Evolutionary conservation across 1,140 invertebrate genomes (phyloP), one percentile per base, ranked within the genome.

Genomic region (Atta texana): DNA sequence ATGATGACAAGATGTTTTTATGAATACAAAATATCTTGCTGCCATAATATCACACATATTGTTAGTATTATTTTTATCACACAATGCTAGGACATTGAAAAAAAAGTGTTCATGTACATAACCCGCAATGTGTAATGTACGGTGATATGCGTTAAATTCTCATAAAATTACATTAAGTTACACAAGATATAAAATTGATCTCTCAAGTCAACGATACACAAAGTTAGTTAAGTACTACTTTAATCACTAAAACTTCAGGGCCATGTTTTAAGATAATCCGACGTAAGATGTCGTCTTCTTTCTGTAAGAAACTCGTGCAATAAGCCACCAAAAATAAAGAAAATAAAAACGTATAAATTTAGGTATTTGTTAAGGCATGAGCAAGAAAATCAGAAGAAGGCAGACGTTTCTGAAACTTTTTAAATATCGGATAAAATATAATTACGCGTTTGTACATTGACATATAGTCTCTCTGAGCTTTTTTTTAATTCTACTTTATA

Each of bases 31-130:
- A 51, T 66, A 77, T 53, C 16, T 64, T 18, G 24, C 49, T 74
- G 61, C 44, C 66, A 63, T 64, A 78, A 74, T 63, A 49, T 64
- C 0, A 55, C 1, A 51, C 10, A 3, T 14, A 57, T 16, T 28
- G n/a, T 49, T 31, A 59, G 44, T 71, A 81, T 71, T 90, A 85
- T 68, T 61, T 78, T 77, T 72, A 78, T 59, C 16, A 34, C 14
- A 71, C 69, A 59, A 59, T 88, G 68, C 59, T 61, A 51, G 72
- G 80, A 88, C 7, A 68, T 88, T 90, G 57, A 64, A n/a, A n/a
- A 44, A 31, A 88, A 88, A 86, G 82, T 90, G 89, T 90, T 90
- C 86, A 88, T 90, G 76, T 85, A 85, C 55, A 84, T 86, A 85
- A 88, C 49, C 68, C 44, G 57, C 72, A 89, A 44, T 57, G 34